Conservation (phyloP, 2,113 vertebrate species). For the Ptilorrhoa leucosticta region DNA sequence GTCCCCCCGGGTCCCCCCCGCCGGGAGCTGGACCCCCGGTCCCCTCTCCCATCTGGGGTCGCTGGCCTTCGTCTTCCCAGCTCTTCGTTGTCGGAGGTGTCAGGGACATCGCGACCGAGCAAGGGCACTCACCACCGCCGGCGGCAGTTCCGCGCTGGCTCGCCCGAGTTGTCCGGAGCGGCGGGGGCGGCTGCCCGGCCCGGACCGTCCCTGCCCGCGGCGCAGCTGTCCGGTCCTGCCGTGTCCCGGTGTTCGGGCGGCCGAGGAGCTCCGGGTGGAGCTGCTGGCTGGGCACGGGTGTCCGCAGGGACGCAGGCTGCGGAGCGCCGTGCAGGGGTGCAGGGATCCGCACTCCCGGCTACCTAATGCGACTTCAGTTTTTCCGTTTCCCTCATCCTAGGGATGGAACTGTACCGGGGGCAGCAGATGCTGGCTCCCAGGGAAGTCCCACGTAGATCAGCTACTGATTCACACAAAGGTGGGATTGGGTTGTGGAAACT, state of each 20-base stretch:
- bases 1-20: background rate
- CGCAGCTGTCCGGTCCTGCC: background rate
- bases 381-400: rapidly evolving
- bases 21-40: background rate
- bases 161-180: background rate
- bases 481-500: background rate
- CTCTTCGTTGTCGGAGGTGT: background rate
- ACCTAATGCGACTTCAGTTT: rapidly evolving
- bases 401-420: background rate
- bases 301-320: background rate
- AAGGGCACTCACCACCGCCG: background rate
- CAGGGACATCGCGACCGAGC: background rate
- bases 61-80: background rate
- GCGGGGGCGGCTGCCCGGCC: background rate
- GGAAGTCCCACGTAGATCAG: background rate
- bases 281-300: background rate
- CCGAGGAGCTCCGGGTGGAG: background rate
- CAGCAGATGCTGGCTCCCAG: background rate
- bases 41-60: no score
- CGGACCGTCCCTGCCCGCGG: background rate
- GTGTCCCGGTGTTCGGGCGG: background rate
- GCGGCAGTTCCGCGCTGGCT: background rate
- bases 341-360: rapidly evolving
- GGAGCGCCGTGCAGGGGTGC: background rate
- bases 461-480: background rate